Percentiles rank a stretch among this genome's conserved stretches.
Conservation (phyloP, 2,113 vertebrate species). For the Stictonetta naevosa region DNA sequence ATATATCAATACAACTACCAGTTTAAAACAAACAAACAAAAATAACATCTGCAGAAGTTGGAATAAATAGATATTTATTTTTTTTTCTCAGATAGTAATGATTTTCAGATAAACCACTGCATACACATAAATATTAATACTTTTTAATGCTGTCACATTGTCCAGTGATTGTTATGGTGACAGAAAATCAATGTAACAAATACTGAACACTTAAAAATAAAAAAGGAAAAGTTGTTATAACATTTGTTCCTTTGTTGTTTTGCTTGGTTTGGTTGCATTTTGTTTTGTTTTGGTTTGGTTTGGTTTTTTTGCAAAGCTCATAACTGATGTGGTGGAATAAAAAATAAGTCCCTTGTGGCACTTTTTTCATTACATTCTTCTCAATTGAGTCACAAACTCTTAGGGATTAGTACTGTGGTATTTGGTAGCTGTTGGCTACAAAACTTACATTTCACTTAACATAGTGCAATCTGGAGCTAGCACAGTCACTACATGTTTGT, state of each 20-base stretch:
- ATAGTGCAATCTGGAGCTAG: not conserved
- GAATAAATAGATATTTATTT: not conserved
- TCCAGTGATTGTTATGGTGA: not conserved
- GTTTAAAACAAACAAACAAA: not conserved
- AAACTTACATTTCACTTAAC: not conserved
- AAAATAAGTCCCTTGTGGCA: not conserved
- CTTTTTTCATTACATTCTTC: not conserved
- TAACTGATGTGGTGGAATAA: not conserved
- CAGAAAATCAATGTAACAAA: not conserved
- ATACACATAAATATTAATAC: not conserved
- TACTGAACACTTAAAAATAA: not conserved
- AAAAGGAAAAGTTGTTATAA: not conserved
- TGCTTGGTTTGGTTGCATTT: not conserved
- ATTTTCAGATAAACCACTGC: not conserved
- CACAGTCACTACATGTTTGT: not conserved
- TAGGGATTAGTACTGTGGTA: not conserved
- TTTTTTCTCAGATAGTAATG: not conserved
- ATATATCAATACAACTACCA: not conserved
- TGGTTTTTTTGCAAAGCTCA: not conserved
- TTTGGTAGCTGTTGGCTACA: not conserved
- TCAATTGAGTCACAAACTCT: not conserved
- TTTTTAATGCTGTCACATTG: not conserved
- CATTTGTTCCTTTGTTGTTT: not conserved
- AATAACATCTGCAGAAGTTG: not conserved
- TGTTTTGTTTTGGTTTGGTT: too few relatives aligned